Evolutionary conservation across 2,797 vertebrate genomes (phyloP).

Genomic region (Ammospiza maritima): DNA sequence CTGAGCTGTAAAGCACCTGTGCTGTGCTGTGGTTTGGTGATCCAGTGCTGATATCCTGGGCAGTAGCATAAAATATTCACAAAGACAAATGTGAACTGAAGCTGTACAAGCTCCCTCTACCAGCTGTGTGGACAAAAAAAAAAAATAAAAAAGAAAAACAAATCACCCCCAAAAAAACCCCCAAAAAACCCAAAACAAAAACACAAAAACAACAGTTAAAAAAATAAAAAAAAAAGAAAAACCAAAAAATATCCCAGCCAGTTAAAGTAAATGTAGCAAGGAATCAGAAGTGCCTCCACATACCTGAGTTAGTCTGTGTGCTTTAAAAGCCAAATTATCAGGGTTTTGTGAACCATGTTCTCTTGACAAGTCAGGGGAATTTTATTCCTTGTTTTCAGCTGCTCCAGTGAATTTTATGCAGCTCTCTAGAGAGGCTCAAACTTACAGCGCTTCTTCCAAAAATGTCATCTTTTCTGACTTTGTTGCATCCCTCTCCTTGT

Average conservation of each 20-base stretch:
- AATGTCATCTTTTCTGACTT: background rate
- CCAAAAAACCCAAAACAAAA: background rate
- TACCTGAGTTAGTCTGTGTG: background rate
- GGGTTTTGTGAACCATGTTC: background rate
- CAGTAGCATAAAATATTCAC: constrained; percentile 51
- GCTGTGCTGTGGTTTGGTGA: background rate
- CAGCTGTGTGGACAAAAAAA: background rate
- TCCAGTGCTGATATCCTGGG: background rate
- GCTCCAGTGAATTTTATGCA: background rate
- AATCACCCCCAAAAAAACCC: background rate
- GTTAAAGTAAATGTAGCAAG: background rate
- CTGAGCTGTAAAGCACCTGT: background rate
- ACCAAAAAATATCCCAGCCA: background rate
- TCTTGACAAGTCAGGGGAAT: background rate
- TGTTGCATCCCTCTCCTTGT: background rate
- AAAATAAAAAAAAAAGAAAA: background rate
- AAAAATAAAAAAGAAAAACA: background rate
- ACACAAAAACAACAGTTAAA: background rate
- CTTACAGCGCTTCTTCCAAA: constrained; percentile 2
- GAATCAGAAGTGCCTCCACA: background rate
- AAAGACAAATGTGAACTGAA: constrained; percentile 45
- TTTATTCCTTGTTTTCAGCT: constrained; percentile 39
- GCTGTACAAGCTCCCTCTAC: background rate
- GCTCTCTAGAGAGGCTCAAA: background rate
- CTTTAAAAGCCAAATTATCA: constrained; percentile 6